Evolutionary conservation across 2,888 invertebrate species (phyloP).

Genomic region (Hydrotaea diabolus): DNA sequence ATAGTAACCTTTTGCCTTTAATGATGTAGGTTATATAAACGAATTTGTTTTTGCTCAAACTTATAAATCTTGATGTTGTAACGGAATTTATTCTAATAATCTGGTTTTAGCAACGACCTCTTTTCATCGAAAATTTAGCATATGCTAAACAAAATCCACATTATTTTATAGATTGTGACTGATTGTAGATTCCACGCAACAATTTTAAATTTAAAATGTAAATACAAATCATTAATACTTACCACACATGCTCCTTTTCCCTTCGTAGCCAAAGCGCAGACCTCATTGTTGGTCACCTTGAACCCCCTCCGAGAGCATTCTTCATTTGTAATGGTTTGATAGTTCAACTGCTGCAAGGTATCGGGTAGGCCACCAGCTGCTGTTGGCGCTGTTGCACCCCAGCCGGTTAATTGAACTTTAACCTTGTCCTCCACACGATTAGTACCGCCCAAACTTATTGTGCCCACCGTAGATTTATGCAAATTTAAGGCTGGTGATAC

Average conservation of each 20-base stretch:
- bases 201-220: no score
- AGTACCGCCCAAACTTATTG: conserved; percentile 70
- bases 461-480: conserved; percentile 68
- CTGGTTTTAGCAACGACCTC: no score
- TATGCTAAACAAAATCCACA: no score
- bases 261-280: conserved; percentile 75
- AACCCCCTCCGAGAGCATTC: conserved; percentile 76
- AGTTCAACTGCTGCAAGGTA: conserved; percentile 75
- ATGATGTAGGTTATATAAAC: no score
- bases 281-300: conserved; percentile 76
- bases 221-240: conserved; percentile 64
- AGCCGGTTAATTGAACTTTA: conserved; percentile 77
- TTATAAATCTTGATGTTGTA: no score
- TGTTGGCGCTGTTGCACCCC: conserved; percentile 75
- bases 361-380: conserved; percentile 73
- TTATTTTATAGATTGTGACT: no score
- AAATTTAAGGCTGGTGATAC: conserved; percentile 74
- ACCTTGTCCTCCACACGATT: conserved; percentile 72
- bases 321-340: conserved; percentile 78
- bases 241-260: conserved; percentile 79
- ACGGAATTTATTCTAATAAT: no score
- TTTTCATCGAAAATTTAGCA: no score
- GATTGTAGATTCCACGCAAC: no score
- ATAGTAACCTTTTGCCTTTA: no score
- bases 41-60: no score